Conservation (phyloP, 2,797 vertebrate genomes). For the Semaprochilodus insignis region DNA sequence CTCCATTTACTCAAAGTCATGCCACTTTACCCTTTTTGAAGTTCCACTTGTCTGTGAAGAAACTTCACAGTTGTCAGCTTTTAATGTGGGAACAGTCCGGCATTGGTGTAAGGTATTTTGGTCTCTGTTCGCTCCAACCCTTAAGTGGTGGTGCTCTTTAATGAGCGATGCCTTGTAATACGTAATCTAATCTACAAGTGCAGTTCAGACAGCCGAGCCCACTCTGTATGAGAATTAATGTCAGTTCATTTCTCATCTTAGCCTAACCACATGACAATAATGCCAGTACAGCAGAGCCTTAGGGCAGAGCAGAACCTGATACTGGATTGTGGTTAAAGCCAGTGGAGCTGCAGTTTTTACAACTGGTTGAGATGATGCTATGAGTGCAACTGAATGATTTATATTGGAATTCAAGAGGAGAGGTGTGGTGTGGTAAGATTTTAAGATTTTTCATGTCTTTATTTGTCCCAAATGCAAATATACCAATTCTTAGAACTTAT, state of each 20-base stretch:
- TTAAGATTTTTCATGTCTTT: too few relatives aligned
- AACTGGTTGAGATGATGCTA: background rate
- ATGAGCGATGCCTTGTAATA: conserved; percentile 26
- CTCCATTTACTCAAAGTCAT: background rate
- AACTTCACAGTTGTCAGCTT: background rate
- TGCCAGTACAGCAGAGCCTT: conserved; percentile 39
- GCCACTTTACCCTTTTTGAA: background rate
- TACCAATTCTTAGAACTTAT: too few relatives aligned
- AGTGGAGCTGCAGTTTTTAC: conserved; percentile 19
- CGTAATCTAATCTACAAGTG: conserved; percentile 31
- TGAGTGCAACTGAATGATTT: background rate
- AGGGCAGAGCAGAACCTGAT: conserved; percentile 31
- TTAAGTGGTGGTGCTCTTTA: conserved; percentile 18
- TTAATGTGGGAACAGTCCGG: conserved; percentile 19
- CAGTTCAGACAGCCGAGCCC: conserved; percentile 34
- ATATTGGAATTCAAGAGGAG: background rate
- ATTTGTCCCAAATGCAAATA: too few relatives aligned
- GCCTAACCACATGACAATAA: conserved; percentile 37
- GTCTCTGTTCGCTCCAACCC: conserved; percentile 16
- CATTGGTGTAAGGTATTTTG: conserved; percentile 12
- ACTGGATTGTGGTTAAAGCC: conserved; percentile 35
- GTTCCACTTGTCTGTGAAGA: background rate
- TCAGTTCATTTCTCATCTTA: conserved; percentile 34
- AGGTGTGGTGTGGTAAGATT: background rate
- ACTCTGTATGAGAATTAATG: conserved; percentile 37